A percentile compares a stretch with the other conserved stretches of the same genome.
Conservation (phyloP, 2,888 invertebrate genomes). For the Cryptocephalus moraei region DNA sequence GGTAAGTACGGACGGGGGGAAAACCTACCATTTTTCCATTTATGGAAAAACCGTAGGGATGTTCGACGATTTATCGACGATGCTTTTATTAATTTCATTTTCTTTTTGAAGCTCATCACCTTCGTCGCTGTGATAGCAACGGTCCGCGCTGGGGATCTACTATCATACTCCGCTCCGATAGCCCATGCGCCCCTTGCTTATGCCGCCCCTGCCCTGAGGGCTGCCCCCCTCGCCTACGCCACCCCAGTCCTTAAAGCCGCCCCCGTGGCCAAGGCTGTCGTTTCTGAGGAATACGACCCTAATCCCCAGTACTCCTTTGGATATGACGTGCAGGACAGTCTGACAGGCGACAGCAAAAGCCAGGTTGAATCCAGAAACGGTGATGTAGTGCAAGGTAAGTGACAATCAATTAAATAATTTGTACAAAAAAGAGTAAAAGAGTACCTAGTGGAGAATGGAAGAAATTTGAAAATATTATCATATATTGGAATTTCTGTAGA, state of each 20-base stretch:
- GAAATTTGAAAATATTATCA: no score
- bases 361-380: conserved; percentile 55
- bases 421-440: no score
- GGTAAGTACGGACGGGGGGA: no score
- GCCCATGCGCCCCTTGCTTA: neutral
- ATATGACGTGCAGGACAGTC: conserved; percentile 46
- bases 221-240: neutral
- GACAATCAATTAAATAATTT: neutral
- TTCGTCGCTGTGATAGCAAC: no score
- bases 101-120: no score
- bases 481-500: no score
- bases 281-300: conserved; percentile 30
- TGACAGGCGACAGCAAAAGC: conserved; percentile 47
- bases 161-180: neutral
- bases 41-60: no score
- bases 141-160: no score
- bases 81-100: no score
- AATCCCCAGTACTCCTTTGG: conserved; percentile 47
- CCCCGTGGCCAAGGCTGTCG: conserved; percentile 20
- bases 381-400: conserved; percentile 40
- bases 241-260: conserved; percentile 25
- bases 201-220: neutral
- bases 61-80: no score
- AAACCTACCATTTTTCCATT: no score
- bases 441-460: no score